Evolutionary conservation across 2,113 vertebrate genomes (phyloP).

Genomic region (Notarius quadriscutis): DNA sequence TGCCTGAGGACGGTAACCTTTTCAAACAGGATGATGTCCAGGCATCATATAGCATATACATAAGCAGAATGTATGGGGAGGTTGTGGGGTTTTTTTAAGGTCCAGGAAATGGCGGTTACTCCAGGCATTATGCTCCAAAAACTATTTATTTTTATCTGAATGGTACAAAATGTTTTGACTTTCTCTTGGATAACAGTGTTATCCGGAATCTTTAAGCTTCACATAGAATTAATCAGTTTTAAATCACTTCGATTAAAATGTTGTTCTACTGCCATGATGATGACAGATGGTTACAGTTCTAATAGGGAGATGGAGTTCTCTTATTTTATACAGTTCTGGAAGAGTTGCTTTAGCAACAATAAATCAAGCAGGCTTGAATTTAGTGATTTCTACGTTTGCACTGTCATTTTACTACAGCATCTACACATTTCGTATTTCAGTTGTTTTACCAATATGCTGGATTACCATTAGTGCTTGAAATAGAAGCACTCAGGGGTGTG

Average conservation of each 20-base stretch:
- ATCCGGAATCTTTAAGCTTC: neutral
- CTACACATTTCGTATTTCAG: neutral
- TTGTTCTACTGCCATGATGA: neutral
- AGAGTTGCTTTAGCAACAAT: neutral
- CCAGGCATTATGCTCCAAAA: constrained; percentile 1
- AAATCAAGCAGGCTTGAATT: neutral
- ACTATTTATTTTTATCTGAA: constrained; percentile 14
- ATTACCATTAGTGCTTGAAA: constrained; percentile 15
- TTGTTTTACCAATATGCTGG: constrained; percentile 25
- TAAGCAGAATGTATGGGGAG: neutral
- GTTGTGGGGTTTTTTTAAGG: too few relatives aligned
- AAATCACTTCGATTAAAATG: neutral
- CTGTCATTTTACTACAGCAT: constrained; percentile 12
- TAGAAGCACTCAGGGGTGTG: constrained; percentile 37
- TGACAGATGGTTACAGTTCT: neutral
- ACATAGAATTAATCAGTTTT: neutral
- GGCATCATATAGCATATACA: neutral
- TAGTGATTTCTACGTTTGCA: neutral
- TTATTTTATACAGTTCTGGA: neutral
- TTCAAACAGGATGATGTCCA: neutral
- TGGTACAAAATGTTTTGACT: neutral
- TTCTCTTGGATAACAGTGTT: neutral
- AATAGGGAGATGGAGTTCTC: neutral
- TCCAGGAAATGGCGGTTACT: constrained; percentile 14
- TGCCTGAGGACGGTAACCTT: neutral